Evolutionary conservation across 2,888 invertebrate species (phyloP).

Genomic region (Julus scandinavius): DNA sequence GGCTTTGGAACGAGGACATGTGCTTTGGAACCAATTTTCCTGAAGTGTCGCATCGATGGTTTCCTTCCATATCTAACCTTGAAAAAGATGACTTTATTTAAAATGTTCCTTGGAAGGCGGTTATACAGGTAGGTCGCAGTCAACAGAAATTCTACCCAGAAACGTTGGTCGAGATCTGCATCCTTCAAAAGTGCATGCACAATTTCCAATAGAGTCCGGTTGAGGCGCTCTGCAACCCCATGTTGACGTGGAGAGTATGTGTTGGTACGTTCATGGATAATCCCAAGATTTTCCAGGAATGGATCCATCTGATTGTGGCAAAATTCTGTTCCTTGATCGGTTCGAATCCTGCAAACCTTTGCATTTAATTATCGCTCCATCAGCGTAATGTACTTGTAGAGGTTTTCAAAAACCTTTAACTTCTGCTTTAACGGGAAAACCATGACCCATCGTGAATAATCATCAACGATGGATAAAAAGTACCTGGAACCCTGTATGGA

Average conservation of each 20-base stretch:
- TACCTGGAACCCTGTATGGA: neutral
- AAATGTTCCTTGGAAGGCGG: neutral
- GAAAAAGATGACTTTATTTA: neutral
- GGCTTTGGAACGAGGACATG: neutral
- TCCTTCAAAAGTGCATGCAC: neutral
- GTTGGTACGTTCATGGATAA: neutral
- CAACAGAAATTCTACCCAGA: neutral
- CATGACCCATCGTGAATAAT: no score
- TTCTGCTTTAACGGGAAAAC: no score
- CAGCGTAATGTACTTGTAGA: neutral
- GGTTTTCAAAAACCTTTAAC: no score
- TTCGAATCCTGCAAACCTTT: neutral
- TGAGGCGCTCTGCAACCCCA: neutral
- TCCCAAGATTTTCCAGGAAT: neutral
- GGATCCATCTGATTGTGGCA: neutral
- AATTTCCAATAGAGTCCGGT: neutral
- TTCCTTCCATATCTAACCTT: neutral
- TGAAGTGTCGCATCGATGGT: neutral
- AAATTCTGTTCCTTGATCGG: neutral
- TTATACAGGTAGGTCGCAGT: slow-evolving; percentile 14
- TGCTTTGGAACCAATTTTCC: neutral
- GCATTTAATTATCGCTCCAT: neutral
- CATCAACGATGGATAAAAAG: no score
- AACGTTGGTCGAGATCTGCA: neutral
- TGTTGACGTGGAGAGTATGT: neutral